Evolutionary conservation across 2,113 vertebrate species (phyloP).

Genomic region (Microtus oregoni): DNA sequence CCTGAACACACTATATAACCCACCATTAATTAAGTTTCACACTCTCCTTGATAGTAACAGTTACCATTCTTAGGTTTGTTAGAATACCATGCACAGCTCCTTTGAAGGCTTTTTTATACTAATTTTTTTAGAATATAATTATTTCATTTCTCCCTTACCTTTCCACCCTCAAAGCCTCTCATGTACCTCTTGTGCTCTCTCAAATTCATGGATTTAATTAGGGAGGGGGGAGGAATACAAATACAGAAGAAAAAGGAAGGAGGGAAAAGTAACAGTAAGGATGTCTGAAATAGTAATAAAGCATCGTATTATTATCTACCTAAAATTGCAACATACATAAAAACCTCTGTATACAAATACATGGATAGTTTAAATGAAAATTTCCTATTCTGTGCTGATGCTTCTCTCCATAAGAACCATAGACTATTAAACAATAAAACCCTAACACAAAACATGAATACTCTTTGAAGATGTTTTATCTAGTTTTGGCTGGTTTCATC

Average conservation of each 20-base stretch:
- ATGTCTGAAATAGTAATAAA: neutral
- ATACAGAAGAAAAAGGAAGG: neutral
- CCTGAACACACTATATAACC: neutral
- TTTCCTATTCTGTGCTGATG: neutral
- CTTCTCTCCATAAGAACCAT: neutral
- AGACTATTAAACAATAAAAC: neutral
- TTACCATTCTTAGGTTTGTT: fast-evolving
- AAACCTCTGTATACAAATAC: neutral
- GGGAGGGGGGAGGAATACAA: neutral
- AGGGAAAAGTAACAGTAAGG: neutral
- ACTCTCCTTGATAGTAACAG: neutral
- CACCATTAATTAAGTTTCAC: neutral
- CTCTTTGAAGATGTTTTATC: neutral
- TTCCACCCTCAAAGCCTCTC: neutral
- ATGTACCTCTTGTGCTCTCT: neutral
- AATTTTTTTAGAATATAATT: neutral
- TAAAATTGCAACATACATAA: neutral
- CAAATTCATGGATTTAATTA: neutral
- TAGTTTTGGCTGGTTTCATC: neutral
- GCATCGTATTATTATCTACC: neutral
- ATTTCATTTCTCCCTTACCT: neutral
- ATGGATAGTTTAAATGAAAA: neutral
- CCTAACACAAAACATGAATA: neutral
- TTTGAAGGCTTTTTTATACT: neutral
- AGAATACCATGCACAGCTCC: neutral